Base-by-base conservation (phyloP, 2,797 vertebrate genomes). In the Sebastes kiyomatsui region DNA sequence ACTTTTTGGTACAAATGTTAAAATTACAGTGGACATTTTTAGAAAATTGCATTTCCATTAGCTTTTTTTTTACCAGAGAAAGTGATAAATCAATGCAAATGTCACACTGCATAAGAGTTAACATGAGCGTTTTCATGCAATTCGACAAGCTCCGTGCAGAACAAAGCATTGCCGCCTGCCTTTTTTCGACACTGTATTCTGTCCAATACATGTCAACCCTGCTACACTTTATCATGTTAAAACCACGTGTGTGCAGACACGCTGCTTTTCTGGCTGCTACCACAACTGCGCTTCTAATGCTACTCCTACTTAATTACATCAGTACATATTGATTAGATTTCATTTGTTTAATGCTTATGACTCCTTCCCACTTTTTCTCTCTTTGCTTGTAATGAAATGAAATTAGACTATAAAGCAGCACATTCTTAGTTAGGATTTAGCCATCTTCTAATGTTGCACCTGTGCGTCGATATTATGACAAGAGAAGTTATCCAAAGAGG, bases 311-410 rank as follows among this genome's bases (percentile, higher is more conserved):
- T 46, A 65, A 68, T 79, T 72, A 74, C 54, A 73, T 54, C 23
- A 69, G 46, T 52, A 16, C 61, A 62, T 72, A 61, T 52, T 66
- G 18, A 84, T 80, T 62, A 61, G 5, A 74, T 73, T 72, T 74
- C 0, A 79, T 79, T 72, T 52, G 13, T 69, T 72, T 65, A 55
- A 58, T 67, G 16, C 60, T 62, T 75, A n/a, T 25, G 23, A 80
- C 23, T 38, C 38, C 4, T 65, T 61, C 49, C 38, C 7, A 14
- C 32, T 20, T 72, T 30, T 54, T 38, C 4, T 67, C 11, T 59
- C 13, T 61, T 55, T 75, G n/a, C 23, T 61, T 69, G 1, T 9
- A 56, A 14, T 73, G 2, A 59, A 62, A 67, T 7, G 0, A 27
- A 20, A 4, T 12, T 28, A 46, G 0, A 46, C 16, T 46, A 1